Base-by-base conservation (phyloP, 1,140 invertebrate species). In the Caenorhabditis brenneri region DNA sequence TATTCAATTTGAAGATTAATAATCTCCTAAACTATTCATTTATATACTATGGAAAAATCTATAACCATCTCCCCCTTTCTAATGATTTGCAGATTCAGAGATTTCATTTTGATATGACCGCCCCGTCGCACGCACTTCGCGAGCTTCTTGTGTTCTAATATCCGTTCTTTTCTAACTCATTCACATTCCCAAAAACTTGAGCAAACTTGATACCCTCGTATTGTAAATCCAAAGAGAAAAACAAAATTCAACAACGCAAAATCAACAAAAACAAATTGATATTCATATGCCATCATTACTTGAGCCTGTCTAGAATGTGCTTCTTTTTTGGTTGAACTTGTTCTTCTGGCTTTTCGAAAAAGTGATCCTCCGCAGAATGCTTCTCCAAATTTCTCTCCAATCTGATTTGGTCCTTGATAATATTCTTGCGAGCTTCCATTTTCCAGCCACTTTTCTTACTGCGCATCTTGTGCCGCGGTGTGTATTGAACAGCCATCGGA, bases 221-320 rank as follows among this genome's bases (percentile, higher is more conserved):
- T n/a, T 51, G 15, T n/a, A 51, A 51, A 2, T 51, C 7, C 19
- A n/a, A 51, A 51, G n/a, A 83, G 42, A 4, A 2, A 83, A 79
- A 51, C 48, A 53, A 69, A 84, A 60, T 39, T 22, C 49, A 78
- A 82, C 42, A 86, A 84, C 33, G 49, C n/a, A 80, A 49, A 84
- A 81, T 49, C 36, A 79, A 79, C 81, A 84, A 79, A 10, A 49
- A 24, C 2, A 81, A 51, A 2, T 27, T 58, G 22, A 36, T 33
- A n/a, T n/a, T n/a, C n/a, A n/a, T n/a, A n/a, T n/a, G n/a, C n/a
- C 10, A 19, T 65, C 16, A 19, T 86, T 55, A 51, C 65, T 87
- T 87, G 60, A 87, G 87, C 22, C 86, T 46, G 22, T 86, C 81
- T 2, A 87, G 82, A 51, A 87, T 86, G 29, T 84, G 51, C 31